Percentiles rank a stretch among this genome's conserved stretches.
phyloP scores from a whole-genome alignment of 2,888 invertebrate genomes.

The Caradrina clavipalpis region DNA sequence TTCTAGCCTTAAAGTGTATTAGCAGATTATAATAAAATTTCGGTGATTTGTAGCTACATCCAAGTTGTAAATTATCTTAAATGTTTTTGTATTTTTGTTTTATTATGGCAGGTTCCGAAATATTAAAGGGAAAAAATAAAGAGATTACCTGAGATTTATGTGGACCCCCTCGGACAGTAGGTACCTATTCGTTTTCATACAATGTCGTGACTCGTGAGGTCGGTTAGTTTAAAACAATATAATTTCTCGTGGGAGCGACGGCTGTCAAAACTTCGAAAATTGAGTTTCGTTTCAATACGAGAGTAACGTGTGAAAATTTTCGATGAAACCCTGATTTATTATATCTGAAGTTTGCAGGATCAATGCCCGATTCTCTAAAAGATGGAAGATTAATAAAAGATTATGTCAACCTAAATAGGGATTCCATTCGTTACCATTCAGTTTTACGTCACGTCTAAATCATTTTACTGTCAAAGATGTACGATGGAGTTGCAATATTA shows the following conservation, averaged over 20 bases:
- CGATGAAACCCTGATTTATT: slow-evolving; percentile 47
- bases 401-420: slow-evolving; percentile 11
- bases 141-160: slow-evolving; percentile 27
- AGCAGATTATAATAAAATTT: not conserved
- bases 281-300: slow-evolving; percentile 50
- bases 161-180: slow-evolving; percentile 6
- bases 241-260: slow-evolving; percentile 59
- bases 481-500: not conserved
- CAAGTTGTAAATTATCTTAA: not conserved
- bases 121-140: slow-evolving; percentile 2
- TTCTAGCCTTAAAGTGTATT: not conserved
- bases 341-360: slow-evolving; percentile 17
- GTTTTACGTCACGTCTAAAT: slow-evolving; percentile 16
- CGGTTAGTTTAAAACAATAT: slow-evolving; percentile 57
- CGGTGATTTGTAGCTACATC: not conserved
- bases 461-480: slow-evolving; percentile 12
- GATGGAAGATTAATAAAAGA: slow-evolving; percentile 32
- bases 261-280: slow-evolving; percentile 62
- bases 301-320: slow-evolving; percentile 44
- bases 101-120: not conserved
- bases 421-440: slow-evolving; percentile 23
- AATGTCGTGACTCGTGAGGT: slow-evolving; percentile 31
- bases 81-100: not conserved
- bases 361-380: slow-evolving; percentile 17
- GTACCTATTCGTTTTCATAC: slow-evolving; percentile 1